Base-by-base conservation (phyloP, 2,888 invertebrate genomes). In the Orthosia gracilis region DNA sequence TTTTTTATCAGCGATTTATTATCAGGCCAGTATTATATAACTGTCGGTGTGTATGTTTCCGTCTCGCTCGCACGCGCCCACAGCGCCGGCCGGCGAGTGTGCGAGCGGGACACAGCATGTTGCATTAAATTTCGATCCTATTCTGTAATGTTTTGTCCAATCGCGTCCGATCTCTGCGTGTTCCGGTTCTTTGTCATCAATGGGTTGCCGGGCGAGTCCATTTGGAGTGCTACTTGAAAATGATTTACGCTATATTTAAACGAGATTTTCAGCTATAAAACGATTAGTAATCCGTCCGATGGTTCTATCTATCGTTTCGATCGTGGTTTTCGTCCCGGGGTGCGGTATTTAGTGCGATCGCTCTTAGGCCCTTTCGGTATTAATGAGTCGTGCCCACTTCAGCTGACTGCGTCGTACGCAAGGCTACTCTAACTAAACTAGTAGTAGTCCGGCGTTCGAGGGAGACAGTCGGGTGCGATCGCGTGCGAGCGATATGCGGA, bases 101-200 rank as follows among this genome's bases (percentile, higher is more conserved):
- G 66, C 75, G 94, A 95, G 91, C 79, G 94, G 90, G 96, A 95
- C 79, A 87, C 84, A 86, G 78, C 80, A 92, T 87, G 85, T 93
- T 93, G 94, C 95, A 95, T 95, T 95, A 92, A 95, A 95, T 94
- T 95, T 96, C 96, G 96, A 96, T 96, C 95, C 92, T 94, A 93
- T 94, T 95, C 95, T 94, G 93, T 94, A 93, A 93, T 90, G 93
- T 93, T 92, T 94, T 93, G 96, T 95, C 97, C 97, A 97, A 97
- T 97, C 97, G 96, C 95, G 96, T 93, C 92, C 95, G 95, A 96
- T 96, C 96, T 96, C 94, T 92, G 95, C 96, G 96, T 96, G 97
- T 97, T 97, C 97, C 96, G 96, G 95, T 97, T 97, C 97, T 97
- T 97, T 97, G 97, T 97, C 97, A 97, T 97, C 97, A 97, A 97